Percentiles rank a stretch among this genome's conserved stretches.
phyloP scores from a whole-genome alignment of 2,797 vertebrate genomes.

The Podargus strigoides region DNA sequence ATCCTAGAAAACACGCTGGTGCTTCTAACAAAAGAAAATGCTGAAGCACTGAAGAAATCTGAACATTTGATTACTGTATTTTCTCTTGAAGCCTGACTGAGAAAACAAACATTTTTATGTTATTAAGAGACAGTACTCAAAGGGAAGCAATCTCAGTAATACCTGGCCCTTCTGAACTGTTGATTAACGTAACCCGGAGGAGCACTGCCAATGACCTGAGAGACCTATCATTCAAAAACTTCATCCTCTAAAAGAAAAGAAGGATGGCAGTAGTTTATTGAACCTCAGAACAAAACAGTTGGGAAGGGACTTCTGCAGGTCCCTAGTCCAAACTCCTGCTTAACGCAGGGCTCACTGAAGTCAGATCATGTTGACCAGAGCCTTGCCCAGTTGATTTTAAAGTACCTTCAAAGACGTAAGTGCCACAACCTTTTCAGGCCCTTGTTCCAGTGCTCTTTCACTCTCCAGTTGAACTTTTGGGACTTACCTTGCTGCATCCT shows the following conservation, averaged over 20 bases:
- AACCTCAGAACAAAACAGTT: neutral
- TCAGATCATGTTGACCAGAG: neutral
- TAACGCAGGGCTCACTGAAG: neutral
- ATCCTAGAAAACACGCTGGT: neutral
- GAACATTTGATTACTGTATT: slow-evolving; percentile 32
- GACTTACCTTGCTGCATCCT: neutral
- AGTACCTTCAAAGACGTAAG: neutral
- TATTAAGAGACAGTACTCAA: neutral
- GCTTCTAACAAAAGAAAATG: slow-evolving; percentile 17
- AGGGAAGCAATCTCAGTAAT: neutral
- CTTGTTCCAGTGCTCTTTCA: neutral
- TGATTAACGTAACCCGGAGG: neutral
- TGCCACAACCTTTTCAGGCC: neutral
- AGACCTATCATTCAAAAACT: neutral
- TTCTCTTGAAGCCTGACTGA: neutral
- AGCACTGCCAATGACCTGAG: neutral
- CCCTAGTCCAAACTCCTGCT: neutral
- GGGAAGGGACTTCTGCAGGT: neutral
- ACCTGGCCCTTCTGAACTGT: neutral
- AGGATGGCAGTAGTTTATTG: neutral
- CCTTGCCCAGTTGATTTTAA: neutral
- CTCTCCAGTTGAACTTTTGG: neutral
- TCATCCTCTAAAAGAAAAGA: neutral
- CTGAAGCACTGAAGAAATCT: neutral
- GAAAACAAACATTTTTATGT: neutral